Base-by-base conservation (phyloP, 1,140 invertebrate genomes). In the Trichonephila clavipes region DNA sequence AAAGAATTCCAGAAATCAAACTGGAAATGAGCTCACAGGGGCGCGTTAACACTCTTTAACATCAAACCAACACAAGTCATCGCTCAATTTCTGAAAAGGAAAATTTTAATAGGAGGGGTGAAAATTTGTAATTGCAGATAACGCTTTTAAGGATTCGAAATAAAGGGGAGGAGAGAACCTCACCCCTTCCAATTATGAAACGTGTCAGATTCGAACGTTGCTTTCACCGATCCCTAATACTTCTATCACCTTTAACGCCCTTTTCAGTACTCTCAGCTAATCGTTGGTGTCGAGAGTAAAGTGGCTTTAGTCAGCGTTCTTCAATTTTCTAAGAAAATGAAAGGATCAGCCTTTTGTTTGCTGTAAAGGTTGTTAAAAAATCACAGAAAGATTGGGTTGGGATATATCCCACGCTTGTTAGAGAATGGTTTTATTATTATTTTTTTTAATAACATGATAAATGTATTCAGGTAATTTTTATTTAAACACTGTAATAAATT, bases 101-200 rank as follows among this genome's bases (percentile, higher is more conserved):
- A 61, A 64, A 34, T 87, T 87, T 64, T 64, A 64, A 87, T 19
- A 28, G 14, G 28, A 28, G 69, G 28, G 69, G 16, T 24, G 69
- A 72, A 34, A 87, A 87, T 62, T 87, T 51, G 85, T 87, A 87
- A 87, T 87, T 87, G 85, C 51, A 87, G 85, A 58, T 51, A 83
- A 58, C 81, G 81, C 81, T 51, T 58, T 58, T 83, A 58, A 44
- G 18, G 51, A 58, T 58, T 58, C 51, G 51, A 58, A 21, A 21
- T 16, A 44, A 8, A n/a, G 51, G 19, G 40, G 81, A 18, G 44
- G 34, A 34, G 16, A 34, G 21, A 18, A 21, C 85, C 24, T 87
- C 85, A 40, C 59, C 24, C 85, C n/a, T 87, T 87, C 85, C 85
- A 87, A 87, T 87, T 87, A 87, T 62, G 58, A 87, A 62, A 61